Base-by-base conservation (phyloP, 2,113 vertebrate species). In the Cryptomyrus ogoouensis region DNA sequence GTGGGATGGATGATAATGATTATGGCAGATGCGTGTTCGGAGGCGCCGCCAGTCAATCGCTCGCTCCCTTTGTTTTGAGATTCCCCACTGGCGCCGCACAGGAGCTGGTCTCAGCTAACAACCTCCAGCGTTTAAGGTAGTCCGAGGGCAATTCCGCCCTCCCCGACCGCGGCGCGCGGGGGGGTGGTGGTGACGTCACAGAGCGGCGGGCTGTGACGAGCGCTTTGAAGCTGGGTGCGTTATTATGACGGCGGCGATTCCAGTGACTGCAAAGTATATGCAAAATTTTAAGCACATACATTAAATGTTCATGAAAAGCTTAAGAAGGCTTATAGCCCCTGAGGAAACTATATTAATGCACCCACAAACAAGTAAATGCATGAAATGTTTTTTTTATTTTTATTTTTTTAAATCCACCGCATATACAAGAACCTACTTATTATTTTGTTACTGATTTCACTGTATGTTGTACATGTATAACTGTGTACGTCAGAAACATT, bases 61-160 rank as follows among this genome's bases (percentile, higher is more conserved):
- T 91, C 92, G 92, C 91, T 91, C 93, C 92, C 92, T 93, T 95
- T 95, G 95, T 95, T 93, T 92, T 74, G 91, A 93, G 92, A 94
- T 93, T 94, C 93, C 92, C 93, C 92, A 93, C 94, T 96, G 96
- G 95, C 95, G 95, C 96, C 95, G 90, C 89, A 89, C 90, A 92
- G 91, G 92, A 94, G 92, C 91, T 74, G 90, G 90, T 89, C 90
- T 91, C 93, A 91, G 52, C 90, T 91, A 89, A 86, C 91, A 89
- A 91, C 80, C 90, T 84, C 91, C 88, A 89, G 46, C 66, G 83
- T 92, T 92, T 89, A 92, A 92, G 90, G 90, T 88, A 91, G 94
- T 94, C 95, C 95, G 94, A 93, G 94, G 94, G 93, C 90, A 94
- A 95, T 95, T 94, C 94, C 90, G 89, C 90, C 89, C 90, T 74